Percentiles rank a stretch among this genome's conserved stretches.
phyloP scores from a whole-genome alignment of 1,140 invertebrate species.

The Drosophila micromelanica region DNA sequence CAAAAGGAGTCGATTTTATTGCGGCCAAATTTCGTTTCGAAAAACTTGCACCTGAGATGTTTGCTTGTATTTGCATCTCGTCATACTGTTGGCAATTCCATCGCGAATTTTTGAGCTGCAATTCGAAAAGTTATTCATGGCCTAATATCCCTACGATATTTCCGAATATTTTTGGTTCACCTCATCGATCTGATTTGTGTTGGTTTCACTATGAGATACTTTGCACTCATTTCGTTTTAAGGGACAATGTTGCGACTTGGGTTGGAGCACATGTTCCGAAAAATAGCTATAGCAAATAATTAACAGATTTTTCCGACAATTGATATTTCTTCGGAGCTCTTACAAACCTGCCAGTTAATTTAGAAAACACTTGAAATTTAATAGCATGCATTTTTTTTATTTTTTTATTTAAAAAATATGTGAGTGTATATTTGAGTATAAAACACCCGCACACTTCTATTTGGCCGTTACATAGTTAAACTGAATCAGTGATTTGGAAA shows the following conservation, averaged over 20 bases:
- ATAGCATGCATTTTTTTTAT: too few relatives aligned
- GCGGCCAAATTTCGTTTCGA: too few relatives aligned
- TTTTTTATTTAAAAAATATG: too few relatives aligned
- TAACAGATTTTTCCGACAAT: neutral
- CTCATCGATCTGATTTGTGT: neutral
- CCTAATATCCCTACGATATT: too few relatives aligned
- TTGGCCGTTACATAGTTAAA: too few relatives aligned
- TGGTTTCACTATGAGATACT: neutral
- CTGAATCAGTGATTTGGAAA: too few relatives aligned
- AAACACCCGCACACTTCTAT: too few relatives aligned
- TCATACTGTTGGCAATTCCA: neutral
- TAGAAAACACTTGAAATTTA: constrained; percentile 37
- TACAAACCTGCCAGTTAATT: constrained; percentile 21
- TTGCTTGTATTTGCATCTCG: neutral
- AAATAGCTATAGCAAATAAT: constrained; percentile 1
- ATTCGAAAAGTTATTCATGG: too few relatives aligned
- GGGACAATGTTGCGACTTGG: constrained; percentile 6
- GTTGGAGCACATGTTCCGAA: neutral
- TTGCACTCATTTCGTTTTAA: neutral
- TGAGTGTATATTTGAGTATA: too few relatives aligned
- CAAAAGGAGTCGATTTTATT: too few relatives aligned
- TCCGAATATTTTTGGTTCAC: too few relatives aligned
- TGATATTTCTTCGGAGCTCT: neutral
- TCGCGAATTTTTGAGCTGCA: neutral
- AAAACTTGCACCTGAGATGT: neutral